Percentiles rank a stretch among this genome's conserved stretches.
Conservation (phyloP, 1,140 invertebrate species). For the Calephelis nemesis region DNA sequence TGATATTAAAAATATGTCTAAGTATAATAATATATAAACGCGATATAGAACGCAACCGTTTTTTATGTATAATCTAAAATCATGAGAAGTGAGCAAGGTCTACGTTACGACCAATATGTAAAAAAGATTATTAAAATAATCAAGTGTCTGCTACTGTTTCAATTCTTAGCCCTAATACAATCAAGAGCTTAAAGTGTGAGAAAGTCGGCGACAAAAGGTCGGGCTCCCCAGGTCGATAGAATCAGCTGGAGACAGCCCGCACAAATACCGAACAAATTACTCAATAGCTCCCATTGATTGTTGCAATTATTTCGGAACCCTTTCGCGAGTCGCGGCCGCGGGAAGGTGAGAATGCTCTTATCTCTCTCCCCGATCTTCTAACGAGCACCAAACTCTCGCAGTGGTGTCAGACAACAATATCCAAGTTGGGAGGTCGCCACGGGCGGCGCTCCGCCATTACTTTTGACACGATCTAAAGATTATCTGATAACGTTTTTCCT, state of each 20-base stretch:
- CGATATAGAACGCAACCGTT: too few species aligned
- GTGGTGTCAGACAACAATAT: constrained; percentile 61
- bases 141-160: not conserved
- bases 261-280: constrained; percentile 77
- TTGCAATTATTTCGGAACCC: constrained; percentile 77
- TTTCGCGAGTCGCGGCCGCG: constrained; percentile 62
- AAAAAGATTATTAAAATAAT: constrained; percentile 1
- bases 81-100: too few species aligned
- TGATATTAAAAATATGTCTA: too few species aligned
- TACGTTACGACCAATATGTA: too few species aligned
- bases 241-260: constrained; percentile 75
- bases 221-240: constrained; percentile 67
- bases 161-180: constrained; percentile 30
- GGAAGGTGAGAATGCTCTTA: constrained; percentile 75
- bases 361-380: constrained; percentile 57
- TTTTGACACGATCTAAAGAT: constrained; percentile 61
- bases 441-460: constrained; percentile 54
- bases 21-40: too few species aligned
- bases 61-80: too few species aligned
- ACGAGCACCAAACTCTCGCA: constrained; percentile 58
- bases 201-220: constrained; percentile 59
- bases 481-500: constrained; percentile 34
- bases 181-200: constrained; percentile 63
- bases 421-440: constrained; percentile 49
- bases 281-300: constrained; percentile 76